Percentiles rank a stretch among this genome's conserved stretches.
Evolutionary conservation across 2,888 invertebrate genomes (phyloP).

Genomic region (Cheiracanthium punctorium): DNA sequence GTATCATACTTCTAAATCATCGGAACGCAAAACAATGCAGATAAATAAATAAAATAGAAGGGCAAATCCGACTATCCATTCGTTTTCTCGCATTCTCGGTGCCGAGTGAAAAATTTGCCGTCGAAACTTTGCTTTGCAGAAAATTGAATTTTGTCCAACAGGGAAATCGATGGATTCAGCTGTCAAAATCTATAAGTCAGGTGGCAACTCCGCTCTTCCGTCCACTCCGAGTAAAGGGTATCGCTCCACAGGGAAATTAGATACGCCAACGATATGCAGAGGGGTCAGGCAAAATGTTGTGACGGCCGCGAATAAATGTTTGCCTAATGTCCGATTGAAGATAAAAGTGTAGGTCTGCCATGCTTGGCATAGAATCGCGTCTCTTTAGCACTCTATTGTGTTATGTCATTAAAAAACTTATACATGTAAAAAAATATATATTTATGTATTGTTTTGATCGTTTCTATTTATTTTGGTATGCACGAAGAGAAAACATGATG

Average conservation of each 20-base stretch:
- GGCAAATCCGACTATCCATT: neutral
- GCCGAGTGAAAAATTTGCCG: neutral
- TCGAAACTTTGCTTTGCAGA: constrained; percentile 6
- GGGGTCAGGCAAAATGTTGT: constrained; percentile 63
- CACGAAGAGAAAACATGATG: too few relatives aligned
- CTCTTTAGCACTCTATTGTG: too few relatives aligned
- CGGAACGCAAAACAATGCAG: neutral
- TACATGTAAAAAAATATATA: too few relatives aligned
- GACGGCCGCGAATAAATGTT: constrained; percentile 66
- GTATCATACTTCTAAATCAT: too few relatives aligned
- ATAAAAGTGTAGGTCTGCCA: constrained; percentile 24
- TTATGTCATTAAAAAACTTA: too few relatives aligned
- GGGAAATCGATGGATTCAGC: constrained; percentile 62
- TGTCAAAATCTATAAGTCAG: constrained; percentile 67
- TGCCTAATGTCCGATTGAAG: constrained; percentile 54
- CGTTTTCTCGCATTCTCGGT: neutral
- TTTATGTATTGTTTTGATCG: too few relatives aligned
- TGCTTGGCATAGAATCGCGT: constrained; percentile 32
- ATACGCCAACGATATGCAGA: constrained; percentile 64
- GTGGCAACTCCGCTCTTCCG: constrained; percentile 31
- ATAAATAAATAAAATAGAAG: neutral
- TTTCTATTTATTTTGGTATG: too few relatives aligned
- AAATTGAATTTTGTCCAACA: constrained; percentile 65
- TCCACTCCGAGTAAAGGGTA: constrained; percentile 58
- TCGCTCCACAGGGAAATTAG: constrained; percentile 65